phyloP scores from a whole-genome alignment of 2,113 vertebrate species.

The Tachuris rubrigastra region DNA sequence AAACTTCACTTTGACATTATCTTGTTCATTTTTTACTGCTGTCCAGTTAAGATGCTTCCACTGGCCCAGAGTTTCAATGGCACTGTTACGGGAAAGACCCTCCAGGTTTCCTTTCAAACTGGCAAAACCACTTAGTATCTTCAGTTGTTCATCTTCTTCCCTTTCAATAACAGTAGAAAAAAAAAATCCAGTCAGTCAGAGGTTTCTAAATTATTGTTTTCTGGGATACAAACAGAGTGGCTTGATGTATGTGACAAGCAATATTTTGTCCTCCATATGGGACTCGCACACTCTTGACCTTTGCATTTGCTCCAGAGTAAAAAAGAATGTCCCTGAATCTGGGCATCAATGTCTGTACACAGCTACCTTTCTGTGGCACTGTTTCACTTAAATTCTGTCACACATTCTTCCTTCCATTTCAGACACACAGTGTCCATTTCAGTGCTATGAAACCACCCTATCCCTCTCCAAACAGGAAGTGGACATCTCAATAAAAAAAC shows the following conservation, averaged over 20 bases:
- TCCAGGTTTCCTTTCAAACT: conserved; percentile 75
- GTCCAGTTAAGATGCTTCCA: conserved; percentile 80
- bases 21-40: conserved; percentile 74
- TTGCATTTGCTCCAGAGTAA: background rate
- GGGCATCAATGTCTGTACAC: background rate
- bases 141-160: conserved; percentile 70
- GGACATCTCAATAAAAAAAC: background rate
- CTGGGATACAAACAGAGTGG: background rate
- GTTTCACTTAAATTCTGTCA: background rate
- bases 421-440: too few species aligned
- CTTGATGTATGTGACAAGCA: background rate
- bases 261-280: background rate
- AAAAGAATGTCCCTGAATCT: background rate
- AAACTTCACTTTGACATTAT: conserved; percentile 74
- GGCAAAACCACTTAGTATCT: conserved; percentile 37
- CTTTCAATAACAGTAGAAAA: conserved; percentile 42
- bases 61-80: conserved; percentile 69
- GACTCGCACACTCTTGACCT: background rate
- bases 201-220: background rate
- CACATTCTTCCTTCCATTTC: background rate
- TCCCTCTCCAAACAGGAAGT: background rate
- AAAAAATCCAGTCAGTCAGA: background rate
- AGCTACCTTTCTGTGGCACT: background rate
- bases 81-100: conserved; percentile 63
- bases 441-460: background rate